Base-by-base conservation (phyloP, 2,888 invertebrate genomes). In the Hetaerina titia region DNA sequence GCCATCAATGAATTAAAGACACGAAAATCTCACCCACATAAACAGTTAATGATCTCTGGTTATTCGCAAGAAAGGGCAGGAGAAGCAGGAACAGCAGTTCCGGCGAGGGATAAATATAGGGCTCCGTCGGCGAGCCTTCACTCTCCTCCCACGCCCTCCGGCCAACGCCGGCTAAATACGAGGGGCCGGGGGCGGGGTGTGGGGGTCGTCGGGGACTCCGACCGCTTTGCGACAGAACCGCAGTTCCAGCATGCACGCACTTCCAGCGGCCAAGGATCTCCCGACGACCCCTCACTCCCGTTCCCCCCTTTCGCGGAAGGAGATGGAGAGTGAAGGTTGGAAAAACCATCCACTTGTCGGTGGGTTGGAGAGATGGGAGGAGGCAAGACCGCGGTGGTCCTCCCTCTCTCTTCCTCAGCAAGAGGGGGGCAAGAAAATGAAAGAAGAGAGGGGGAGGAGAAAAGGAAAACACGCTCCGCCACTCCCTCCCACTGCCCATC, bases 221-320 rank as follows among this genome's bases (percentile, higher is more conserved):
- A 31, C 81, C 81, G 81, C 81, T 81, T 81, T 31, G 81, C 31
- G n/a, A 81, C 81, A 31, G 31, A 81, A 81, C 81, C 81, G 81
- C 81, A 81, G 81, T 81, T 81, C 81, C 81, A 81, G 31, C 81
- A 81, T 31, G 81, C 81, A 81, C 81, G 81, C 81, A 22, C 81
- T 81, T 31, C 11, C 22, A 25, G 31, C 22, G 22, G 31, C 25
- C 81, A 13, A 45, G 45, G 25, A 69, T 19, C 22, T 9, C 81
- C 8, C 15, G 22, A 8, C 25, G 25, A 60, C 60, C 69, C 69
- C 9, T 69, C 25, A 31, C 25, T 13, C 81, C 81, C 15, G 25
- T 31, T 15, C 81, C 13, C 81, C 81, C 25, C 22, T 31, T 31
- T 31, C 5, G 9, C 81, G 81, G 11, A 31, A 81, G 9, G 31